Evolutionary conservation across 2,888 invertebrate genomes (phyloP).

Genomic region (Penaeus monodon): DNA sequence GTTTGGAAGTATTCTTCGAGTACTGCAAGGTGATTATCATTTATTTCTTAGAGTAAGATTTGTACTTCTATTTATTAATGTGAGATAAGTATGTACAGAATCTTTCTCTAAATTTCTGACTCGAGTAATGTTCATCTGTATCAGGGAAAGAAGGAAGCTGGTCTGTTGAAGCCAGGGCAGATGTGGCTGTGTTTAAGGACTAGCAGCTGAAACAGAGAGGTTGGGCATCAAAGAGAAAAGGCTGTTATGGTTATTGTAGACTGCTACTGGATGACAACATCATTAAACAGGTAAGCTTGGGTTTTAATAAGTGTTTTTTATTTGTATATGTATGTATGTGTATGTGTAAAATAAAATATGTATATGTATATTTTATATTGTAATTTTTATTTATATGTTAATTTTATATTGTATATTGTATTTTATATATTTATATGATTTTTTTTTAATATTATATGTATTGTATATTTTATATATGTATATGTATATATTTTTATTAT

Average conservation of each 20-base stretch:
- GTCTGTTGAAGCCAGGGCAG: slow-evolving; percentile 71
- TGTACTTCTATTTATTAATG: neutral
- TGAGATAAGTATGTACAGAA: neutral
- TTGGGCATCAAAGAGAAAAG: slow-evolving; percentile 91
- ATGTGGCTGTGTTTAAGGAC: slow-evolving; percentile 74
- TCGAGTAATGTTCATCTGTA: neutral
- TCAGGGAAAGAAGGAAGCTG: slow-evolving; percentile 71
- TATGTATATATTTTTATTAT: no score
- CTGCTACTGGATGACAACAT: slow-evolving; percentile 78
- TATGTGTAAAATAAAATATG: no score
- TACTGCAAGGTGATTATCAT: slow-evolving; percentile 56
- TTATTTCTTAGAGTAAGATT: neutral
- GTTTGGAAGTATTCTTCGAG: slow-evolving; percentile 64
- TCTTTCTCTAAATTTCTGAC: neutral
- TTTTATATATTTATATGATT: no score
- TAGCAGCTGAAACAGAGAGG: slow-evolving; percentile 86
- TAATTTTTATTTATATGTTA: no score
- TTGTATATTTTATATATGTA: no score
- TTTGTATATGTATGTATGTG: no score
- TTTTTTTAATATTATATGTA: no score
- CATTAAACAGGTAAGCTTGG: slow-evolving; percentile 71
- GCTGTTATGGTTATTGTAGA: slow-evolving; percentile 94
- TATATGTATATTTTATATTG: neutral
- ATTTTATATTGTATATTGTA: no score
- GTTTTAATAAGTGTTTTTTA: no score